Percentiles rank a stretch among this genome's conserved stretches.
Evolutionary conservation across 2,113 vertebrate species (phyloP).

Genomic region (Pithys albifrons): DNA sequence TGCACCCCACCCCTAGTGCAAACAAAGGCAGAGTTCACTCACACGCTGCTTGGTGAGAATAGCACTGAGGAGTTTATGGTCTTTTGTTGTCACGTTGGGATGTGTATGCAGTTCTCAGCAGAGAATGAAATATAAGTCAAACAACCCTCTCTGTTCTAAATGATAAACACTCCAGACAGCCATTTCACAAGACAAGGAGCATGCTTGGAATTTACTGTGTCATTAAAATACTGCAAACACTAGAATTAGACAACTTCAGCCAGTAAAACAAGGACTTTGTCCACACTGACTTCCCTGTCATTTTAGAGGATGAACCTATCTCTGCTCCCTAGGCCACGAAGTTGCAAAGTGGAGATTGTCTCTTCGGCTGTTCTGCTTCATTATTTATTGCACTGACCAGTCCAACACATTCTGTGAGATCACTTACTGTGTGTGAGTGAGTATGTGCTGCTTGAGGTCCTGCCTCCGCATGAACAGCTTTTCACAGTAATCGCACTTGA

Average conservation of each 20-base stretch:
- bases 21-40: background rate
- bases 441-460: constrained; percentile 94
- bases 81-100: fast-evolving
- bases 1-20: background rate
- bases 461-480: constrained; percentile 93
- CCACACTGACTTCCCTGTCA: background rate
- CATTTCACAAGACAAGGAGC: background rate
- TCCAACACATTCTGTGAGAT: background rate
- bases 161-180: background rate
- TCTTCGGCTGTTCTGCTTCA: background rate
- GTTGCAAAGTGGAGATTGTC: background rate
- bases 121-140: background rate
- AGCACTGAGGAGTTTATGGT: background rate
- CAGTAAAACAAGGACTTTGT: background rate
- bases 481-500: constrained; percentile 96
- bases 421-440: constrained; percentile 93
- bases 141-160: background rate
- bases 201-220: background rate
- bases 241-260: background rate
- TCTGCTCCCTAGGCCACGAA: background rate
- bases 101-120: background rate
- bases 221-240: background rate
- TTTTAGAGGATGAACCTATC: background rate
- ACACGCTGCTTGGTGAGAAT: fast-evolving
- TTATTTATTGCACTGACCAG: background rate